phyloP scores from a whole-genome alignment of 2,113 vertebrate species.

The Platichthys flesus region DNA sequence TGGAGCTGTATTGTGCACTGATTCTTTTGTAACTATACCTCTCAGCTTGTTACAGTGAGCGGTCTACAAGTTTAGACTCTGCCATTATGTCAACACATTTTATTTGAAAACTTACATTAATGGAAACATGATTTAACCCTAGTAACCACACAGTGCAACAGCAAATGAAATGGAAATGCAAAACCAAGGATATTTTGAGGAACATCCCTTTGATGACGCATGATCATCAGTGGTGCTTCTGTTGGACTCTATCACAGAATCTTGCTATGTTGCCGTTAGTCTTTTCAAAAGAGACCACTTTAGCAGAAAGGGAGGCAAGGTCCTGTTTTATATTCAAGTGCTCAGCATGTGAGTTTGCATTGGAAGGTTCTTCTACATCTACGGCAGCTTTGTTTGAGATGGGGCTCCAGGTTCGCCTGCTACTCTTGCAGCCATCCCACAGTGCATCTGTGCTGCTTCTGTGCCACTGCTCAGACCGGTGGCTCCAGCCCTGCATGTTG shows the following conservation, averaged over 20 bases:
- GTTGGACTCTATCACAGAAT: constrained; percentile 86
- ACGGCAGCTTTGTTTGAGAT: constrained; percentile 50
- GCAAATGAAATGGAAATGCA: constrained; percentile 88
- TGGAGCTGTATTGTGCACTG: background rate
- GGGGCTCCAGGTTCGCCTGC: constrained; percentile 48
- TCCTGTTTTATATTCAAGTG: constrained; percentile 87
- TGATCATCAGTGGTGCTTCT: constrained; percentile 80
- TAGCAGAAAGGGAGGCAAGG: constrained; percentile 85
- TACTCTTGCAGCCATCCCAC: constrained; percentile 76
- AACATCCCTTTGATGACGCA: constrained; percentile 75
- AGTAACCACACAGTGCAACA: constrained; percentile 89
- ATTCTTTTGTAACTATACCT: background rate
- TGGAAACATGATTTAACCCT: background rate
- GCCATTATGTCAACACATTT: constrained; percentile 2
- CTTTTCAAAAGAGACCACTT: constrained; percentile 87
- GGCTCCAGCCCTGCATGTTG: constrained; percentile 91
- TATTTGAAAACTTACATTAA: constrained; percentile 16
- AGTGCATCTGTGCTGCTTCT: constrained; percentile 83
- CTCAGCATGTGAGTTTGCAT: constrained; percentile 82
- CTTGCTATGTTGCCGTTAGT: constrained; percentile 86
- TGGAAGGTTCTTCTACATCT: constrained; percentile 83
- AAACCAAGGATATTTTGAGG: constrained; percentile 83
- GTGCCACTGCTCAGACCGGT: constrained; percentile 88
- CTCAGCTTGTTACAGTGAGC: background rate
- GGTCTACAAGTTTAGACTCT: background rate